Evolutionary conservation across 2,113 vertebrate genomes (phyloP), one percentile per base, ranked within the genome.

Genomic region (Zootoca vivipara): DNA sequence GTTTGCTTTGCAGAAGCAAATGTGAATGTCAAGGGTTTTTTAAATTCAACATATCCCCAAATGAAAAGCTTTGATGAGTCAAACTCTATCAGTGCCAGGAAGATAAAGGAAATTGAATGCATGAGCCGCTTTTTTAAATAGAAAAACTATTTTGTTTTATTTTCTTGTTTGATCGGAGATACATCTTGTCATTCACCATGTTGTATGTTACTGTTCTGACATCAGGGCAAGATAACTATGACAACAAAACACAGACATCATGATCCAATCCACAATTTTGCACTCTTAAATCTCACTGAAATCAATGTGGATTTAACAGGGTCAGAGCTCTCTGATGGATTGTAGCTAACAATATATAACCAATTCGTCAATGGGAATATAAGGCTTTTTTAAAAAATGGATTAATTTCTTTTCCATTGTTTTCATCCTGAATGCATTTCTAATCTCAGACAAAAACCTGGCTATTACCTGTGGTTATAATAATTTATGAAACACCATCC

Each of bases 41-140:
- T 52, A 3, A 35, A 30, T 83, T 72, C 52, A 88, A 38, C 42
- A 69, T 22, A 78, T 56, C 26, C n/a, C 22, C 30, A 38, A 85
- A 85, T 64, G 15, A 80, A 85, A 89, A 28, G 30, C 9, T 81
- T 35, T 85, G 83, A 80, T 62, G 77, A 85, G 22, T 89, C 78
- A 64, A 72, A 85, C 52, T 89, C 38, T 80, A 46, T 89, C 15
- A 38, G 13, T 52, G 38, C 15, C 35, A 62, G 38, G n/a, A 65
- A 81, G 69, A 75, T 89, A 65, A 80, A 81, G 69, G 22, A 85
- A 85, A 80, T 28, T 58, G 82, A 89, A 70, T 80, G 26, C 30
- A 64, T 42, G 16, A 35, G 26, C 20, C 56, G 5, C 35, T 85
- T 79, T 72, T 80, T 75, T 28, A 40, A 72, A 85, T 83, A 28